These are phyloP conservation scores for Lampris incognitus DNA, from an alignment of 2,113 vertebrate genomes.

Conservation along the genomic window DNA sequence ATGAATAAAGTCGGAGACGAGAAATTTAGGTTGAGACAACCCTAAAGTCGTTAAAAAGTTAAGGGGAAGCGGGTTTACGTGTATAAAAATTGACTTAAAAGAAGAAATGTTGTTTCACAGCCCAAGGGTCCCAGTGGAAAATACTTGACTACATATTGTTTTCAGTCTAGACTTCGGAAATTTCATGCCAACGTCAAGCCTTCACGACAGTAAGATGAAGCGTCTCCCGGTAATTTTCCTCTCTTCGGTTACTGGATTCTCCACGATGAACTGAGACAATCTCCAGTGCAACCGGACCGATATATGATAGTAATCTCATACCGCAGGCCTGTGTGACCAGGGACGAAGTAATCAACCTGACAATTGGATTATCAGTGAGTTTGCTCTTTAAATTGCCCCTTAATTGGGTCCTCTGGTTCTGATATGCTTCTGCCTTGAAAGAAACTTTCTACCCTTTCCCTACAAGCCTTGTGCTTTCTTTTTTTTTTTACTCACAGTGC, in stretches of 20 bases:
- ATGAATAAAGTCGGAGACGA: not conserved
- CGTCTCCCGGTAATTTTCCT: constrained; percentile 6
- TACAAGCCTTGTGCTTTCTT: no score
- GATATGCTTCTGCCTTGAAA: constrained; percentile 6
- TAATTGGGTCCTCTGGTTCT: constrained; percentile 45
- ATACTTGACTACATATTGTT: constrained; percentile 13
- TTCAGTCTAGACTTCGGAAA: constrained; percentile 21
- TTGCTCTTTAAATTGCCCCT: constrained; percentile 38
- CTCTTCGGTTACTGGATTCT: constrained; percentile 14
- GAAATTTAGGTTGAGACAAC: not conserved
- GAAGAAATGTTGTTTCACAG: constrained; percentile 18
- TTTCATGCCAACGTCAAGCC: constrained; percentile 9
- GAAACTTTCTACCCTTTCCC: not conserved
- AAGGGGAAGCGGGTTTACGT: constrained; percentile 2
- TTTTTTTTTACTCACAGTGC: no score
- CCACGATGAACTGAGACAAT: constrained; percentile 36
- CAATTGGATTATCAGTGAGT: constrained; percentile 35
- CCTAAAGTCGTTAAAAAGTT: not conserved
- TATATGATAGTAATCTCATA: constrained; percentile 31
- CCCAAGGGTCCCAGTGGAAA: constrained; percentile 16
- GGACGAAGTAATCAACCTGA: constrained; percentile 40
- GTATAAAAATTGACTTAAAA: constrained; percentile 11
- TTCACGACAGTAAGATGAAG: constrained; percentile 35
- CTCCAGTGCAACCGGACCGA: constrained; percentile 28
- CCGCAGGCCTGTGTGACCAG: constrained; percentile 26